A percentile compares a stretch with the other conserved stretches of the same genome.
These are phyloP conservation scores for Parnassius mnemosyne DNA, from an alignment of 2,888 invertebrate species.

Conservation along the genomic window DNA sequence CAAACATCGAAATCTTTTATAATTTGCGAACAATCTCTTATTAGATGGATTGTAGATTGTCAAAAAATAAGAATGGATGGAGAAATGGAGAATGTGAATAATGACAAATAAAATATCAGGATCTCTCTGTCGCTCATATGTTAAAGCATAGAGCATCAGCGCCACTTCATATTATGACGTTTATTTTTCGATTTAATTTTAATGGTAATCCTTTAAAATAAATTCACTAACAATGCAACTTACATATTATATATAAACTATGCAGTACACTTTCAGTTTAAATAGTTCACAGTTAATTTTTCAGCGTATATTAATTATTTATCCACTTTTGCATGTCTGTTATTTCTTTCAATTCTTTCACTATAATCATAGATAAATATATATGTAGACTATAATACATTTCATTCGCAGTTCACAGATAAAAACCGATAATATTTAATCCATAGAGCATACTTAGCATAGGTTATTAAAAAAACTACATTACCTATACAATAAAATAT, in stretches of 20 bases:
- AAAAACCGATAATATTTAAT: too few relatives aligned
- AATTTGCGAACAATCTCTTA: conserved; percentile 2
- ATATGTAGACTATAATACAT: conserved; percentile 30
- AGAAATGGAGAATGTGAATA: conserved; percentile 28
- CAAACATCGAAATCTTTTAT: background rate
- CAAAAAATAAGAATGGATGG: conserved; percentile 24
- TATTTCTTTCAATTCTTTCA: conserved; percentile 49
- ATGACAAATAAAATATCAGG: conserved; percentile 34
- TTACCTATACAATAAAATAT: too few relatives aligned
- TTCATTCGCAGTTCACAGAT: conserved; percentile 33
- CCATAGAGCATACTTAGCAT: too few relatives aligned
- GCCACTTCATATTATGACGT: conserved; percentile 35
- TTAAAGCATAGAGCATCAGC: conserved; percentile 34
- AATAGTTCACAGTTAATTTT: conserved; percentile 22
- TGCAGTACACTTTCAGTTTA: conserved; percentile 17
- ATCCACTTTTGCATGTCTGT: conserved; percentile 42
- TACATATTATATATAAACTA: conserved; percentile 16
- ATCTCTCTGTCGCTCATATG: conserved; percentile 37
- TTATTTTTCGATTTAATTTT: conserved; percentile 26
- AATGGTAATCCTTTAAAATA: background rate
- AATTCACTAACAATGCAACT: conserved; percentile 6
- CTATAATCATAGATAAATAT: too few relatives aligned
- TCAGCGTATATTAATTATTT: conserved; percentile 34
- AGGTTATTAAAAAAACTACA: too few relatives aligned
- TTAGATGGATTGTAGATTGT: conserved; percentile 10